Evolutionary conservation across 2,113 vertebrate species (phyloP).

Genomic region (Emydura subglobosa): DNA sequence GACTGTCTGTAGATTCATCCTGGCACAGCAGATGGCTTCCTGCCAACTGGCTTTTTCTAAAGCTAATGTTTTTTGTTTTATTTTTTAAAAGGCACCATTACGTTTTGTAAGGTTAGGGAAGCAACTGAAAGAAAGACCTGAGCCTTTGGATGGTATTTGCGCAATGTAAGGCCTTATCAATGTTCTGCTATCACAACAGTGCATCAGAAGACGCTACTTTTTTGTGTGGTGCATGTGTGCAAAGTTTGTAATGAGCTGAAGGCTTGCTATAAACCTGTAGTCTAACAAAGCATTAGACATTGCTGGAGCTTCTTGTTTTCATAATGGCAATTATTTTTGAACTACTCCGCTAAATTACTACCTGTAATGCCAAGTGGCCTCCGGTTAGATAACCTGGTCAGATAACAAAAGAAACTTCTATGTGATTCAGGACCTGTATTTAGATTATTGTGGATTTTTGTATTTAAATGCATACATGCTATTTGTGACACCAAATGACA

Average conservation of each 20-base stretch:
- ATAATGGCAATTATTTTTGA: neutral
- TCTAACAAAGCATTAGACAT: rapidly evolving
- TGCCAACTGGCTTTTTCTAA: conserved; percentile 21
- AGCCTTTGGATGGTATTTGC: neutral
- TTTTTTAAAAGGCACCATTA: neutral
- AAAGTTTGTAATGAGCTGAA: neutral
- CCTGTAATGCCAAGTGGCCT: neutral
- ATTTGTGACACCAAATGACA: neutral
- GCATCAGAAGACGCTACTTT: neutral
- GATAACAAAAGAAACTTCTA: neutral
- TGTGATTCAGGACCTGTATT: neutral
- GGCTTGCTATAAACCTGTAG: neutral
- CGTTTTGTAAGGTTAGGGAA: neutral
- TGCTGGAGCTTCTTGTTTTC: neutral
- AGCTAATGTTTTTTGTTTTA: conserved; percentile 15
- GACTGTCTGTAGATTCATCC: conserved; percentile 1
- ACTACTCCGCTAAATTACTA: too few species aligned
- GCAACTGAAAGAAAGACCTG: neutral
- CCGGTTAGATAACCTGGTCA: neutral
- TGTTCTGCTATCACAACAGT: neutral
- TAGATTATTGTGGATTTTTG: neutral
- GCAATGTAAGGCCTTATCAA: neutral
- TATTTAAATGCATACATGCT: neutral
- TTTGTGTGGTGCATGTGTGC: neutral
- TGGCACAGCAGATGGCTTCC: conserved; percentile 44